Evolutionary conservation across 2,797 vertebrate genomes (phyloP), one percentile per base, ranked within the genome.

Genomic region (Hephaestus fuliginosus): DNA sequence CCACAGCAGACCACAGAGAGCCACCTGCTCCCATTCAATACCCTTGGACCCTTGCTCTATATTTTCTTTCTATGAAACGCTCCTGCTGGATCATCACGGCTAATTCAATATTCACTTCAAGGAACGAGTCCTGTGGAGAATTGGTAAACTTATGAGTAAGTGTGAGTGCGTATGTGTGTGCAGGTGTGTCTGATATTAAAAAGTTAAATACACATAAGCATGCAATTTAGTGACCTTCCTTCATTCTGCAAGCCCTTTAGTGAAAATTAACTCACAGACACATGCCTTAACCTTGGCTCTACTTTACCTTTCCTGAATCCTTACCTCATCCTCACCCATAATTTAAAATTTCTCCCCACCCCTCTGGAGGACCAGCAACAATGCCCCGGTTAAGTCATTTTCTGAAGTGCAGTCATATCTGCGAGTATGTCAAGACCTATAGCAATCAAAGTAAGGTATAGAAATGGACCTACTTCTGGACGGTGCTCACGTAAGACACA

Each of bases 1-100:
- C 90, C 89, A 86, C 89, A 84, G 80, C 86, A 88, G 80, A 90
- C 79, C 77, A 83, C 81, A 80, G 80, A 83, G 76, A 63, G 80
- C 79, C 14, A 74, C 81, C 85, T 91, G 89, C 74, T 85, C 85
- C 84, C 74, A 85, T 88, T 90, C 92, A 89, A 91, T 93, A 88
- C 65, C 9, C 70, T 30, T 89, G 82, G 86, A 88, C 88, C 80
- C 72, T 86, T 67, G 75, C 75, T 85, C 80, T 81, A 74, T 78
- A 88, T 91, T 92, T 86, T 84, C 83, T 77, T 66, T 60, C 70
- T 68, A 76, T 88, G 75, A 89, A 89, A 88, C 70, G 81, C 65
- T 88, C 81, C 76, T 89, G 65, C 84, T 83, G 69, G 51, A 86
- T 74, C 83, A 86, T 81, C 84, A 74, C 63, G 15, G 75, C 81